Evolutionary conservation across 64 coral and sea anemone genomes (phyloP).

Genomic region (Montipora efflorescens): DNA sequence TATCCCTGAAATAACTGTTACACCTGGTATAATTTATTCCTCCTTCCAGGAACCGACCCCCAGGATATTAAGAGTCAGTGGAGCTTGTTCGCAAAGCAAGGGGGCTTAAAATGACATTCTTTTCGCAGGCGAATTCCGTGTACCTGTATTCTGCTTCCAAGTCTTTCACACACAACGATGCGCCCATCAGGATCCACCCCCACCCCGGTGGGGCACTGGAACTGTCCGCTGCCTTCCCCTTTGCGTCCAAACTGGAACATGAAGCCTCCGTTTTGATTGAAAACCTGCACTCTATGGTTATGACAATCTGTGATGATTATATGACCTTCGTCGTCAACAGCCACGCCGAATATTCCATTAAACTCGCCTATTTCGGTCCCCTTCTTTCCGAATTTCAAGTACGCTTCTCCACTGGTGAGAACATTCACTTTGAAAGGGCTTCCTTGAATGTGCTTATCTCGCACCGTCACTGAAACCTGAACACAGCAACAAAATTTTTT

Average conservation of each 20-base stretch:
- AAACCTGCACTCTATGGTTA: conserved; percentile 97
- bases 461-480: conserved; percentile 95
- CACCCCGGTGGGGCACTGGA: conserved; percentile 98
- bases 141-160: conserved; percentile 97
- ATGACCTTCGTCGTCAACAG: conserved; percentile 90
- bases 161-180: conserved; percentile 97
- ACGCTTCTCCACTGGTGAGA: conserved; percentile 84
- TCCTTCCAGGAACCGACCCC: too few species aligned
- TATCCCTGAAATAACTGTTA: too few species aligned
- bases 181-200: conserved; percentile 91
- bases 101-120: too few species aligned
- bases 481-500: neutral
- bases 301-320: conserved; percentile 99
- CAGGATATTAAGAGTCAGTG: too few species aligned
- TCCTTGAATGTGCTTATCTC: conserved; percentile 99
- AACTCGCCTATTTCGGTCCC: conserved; percentile 94
- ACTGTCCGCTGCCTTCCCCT: conserved; percentile 96
- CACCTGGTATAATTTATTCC: too few species aligned
- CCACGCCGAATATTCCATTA: conserved; percentile 99
- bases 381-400: conserved; percentile 94
- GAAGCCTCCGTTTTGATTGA: conserved; percentile 91
- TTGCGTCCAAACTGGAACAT: conserved; percentile 99
- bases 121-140: neutral
- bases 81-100: too few species aligned
- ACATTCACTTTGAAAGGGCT: conserved; percentile 97